Percentiles rank a stretch among this genome's conserved stretches.
These are phyloP conservation scores for Eustalomyia histrio DNA, from an alignment of 2,888 invertebrate species.

Conservation along the genomic window DNA sequence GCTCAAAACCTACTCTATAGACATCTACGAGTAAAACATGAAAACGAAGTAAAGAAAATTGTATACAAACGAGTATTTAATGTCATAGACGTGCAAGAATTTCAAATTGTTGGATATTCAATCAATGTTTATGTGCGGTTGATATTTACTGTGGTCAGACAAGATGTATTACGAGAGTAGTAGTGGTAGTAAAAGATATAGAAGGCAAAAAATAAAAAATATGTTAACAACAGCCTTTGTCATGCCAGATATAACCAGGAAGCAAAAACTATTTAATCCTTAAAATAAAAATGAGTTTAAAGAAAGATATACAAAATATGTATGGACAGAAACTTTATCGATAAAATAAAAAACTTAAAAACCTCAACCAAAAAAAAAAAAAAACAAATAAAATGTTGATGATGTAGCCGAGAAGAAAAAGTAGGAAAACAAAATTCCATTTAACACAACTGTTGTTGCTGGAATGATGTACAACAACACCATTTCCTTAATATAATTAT, in stretches of 20 bases:
- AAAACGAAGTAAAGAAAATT: constrained; percentile 31
- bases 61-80: constrained; percentile 64
- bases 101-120: constrained; percentile 58
- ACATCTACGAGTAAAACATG: background rate
- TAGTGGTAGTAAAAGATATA: constrained; percentile 5
- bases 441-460: background rate
- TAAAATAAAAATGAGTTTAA: constrained; percentile 40
- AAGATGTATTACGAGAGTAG: background rate
- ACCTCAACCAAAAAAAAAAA: too few relatives aligned
- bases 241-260: constrained; percentile 54
- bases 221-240: constrained; percentile 47
- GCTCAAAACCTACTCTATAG: background rate
- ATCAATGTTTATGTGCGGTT: constrained; percentile 64
- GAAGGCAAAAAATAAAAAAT: constrained; percentile 21
- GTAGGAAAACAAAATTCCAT: background rate
- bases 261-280: constrained; percentile 58
- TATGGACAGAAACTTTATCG: background rate
- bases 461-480: background rate
- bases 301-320: background rate
- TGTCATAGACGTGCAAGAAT: constrained; percentile 62
- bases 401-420: background rate
- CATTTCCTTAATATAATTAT: background rate
- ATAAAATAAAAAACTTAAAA: constrained; percentile 1
- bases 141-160: constrained; percentile 49
- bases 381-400: background rate